phyloP scores from a whole-genome alignment of 2,888 invertebrate genomes.

The Liposcelis brunnea region DNA sequence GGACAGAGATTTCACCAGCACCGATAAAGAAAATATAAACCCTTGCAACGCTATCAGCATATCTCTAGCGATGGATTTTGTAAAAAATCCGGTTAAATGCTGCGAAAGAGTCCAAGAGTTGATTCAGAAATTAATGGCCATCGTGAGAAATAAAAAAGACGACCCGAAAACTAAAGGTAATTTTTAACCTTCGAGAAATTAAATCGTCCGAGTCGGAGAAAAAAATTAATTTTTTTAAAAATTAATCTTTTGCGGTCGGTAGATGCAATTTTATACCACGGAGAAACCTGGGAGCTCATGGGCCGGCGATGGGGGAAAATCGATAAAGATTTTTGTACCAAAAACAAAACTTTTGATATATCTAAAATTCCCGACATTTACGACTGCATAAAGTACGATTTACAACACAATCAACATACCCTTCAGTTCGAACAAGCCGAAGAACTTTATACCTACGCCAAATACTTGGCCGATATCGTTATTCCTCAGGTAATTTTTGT shows the following conservation, averaged over 20 bases:
- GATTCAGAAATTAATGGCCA: constrained; percentile 69
- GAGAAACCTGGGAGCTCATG: constrained; percentile 98
- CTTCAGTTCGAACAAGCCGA: constrained; percentile 84
- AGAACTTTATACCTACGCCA: constrained; percentile 85
- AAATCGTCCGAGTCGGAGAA: background rate
- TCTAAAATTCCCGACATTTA: constrained; percentile 99
- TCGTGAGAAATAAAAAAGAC: constrained; percentile 71
- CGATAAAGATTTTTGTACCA: constrained; percentile 92
- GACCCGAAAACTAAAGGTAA: constrained; percentile 72
- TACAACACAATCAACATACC: constrained; percentile 94
- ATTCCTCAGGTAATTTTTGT: constrained; percentile 67
- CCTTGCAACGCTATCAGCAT: constrained; percentile 87
- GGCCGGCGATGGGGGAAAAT: constrained; percentile 94
- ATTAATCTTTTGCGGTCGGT: too few species aligned
- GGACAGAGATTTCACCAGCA: constrained; percentile 67
- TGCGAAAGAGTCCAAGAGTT: constrained; percentile 80
- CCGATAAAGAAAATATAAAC: constrained; percentile 75
- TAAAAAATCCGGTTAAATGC: constrained; percentile 87
- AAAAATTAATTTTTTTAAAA: too few species aligned
- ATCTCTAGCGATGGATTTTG: constrained; percentile 77
- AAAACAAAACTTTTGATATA: constrained; percentile 85
- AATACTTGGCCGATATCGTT: constrained; percentile 94
- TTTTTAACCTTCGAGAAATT: constrained; percentile 1
- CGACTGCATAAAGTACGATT: constrained; percentile 97
- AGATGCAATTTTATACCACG: constrained; percentile 87